Evolutionary conservation across 2,888 invertebrate species (phyloP).

Genomic region (Acanthoscelides obtectus): DNA sequence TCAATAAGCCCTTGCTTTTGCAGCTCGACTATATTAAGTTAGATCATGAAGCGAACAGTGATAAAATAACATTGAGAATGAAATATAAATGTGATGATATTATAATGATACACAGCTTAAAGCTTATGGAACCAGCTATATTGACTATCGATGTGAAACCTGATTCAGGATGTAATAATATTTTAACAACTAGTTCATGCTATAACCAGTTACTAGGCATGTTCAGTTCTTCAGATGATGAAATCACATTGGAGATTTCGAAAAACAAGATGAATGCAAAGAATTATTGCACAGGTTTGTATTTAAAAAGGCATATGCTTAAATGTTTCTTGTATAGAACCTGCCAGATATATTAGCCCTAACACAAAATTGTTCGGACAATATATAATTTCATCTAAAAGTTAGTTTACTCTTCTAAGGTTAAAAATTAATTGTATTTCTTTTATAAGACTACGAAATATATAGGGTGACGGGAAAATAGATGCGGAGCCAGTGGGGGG

Average conservation of each 20-base stretch:
- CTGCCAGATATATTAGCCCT: no score
- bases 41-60: constrained; percentile 60
- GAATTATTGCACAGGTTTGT: constrained; percentile 69
- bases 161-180: constrained; percentile 51
- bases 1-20: constrained; percentile 14
- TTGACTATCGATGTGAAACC: constrained; percentile 62
- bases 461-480: no score
- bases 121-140: constrained; percentile 77
- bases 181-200: constrained; percentile 41
- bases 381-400: no score
- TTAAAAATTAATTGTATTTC: no score
- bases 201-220: constrained; percentile 71
- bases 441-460: no score
- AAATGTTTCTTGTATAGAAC: no score
- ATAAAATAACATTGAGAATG: constrained; percentile 70
- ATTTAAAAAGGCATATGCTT: neutral
- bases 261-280: constrained; percentile 61
- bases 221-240: constrained; percentile 76
- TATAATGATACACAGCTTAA: constrained; percentile 71
- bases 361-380: no score
- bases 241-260: constrained; percentile 71
- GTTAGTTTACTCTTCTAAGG: no score
- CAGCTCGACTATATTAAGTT: constrained; percentile 74
- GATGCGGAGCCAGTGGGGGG: no score
- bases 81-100: constrained; percentile 73